A percentile compares a stretch with the other conserved stretches of the same genome.
phyloP scores from a whole-genome alignment of 2,113 vertebrate species.

The Vanacampus margaritifer region DNA sequence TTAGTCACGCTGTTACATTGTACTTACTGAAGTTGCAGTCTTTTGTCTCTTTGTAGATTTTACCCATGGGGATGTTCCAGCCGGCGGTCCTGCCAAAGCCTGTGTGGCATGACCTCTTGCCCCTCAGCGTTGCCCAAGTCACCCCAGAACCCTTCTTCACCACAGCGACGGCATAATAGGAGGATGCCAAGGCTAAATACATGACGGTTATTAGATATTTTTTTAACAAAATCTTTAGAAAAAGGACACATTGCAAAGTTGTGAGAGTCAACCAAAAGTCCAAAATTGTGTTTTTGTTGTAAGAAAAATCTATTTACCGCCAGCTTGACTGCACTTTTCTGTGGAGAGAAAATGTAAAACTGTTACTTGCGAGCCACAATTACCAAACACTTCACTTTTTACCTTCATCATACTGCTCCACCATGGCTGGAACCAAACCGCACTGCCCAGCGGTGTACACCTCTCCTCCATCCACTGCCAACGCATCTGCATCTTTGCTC shows the following conservation, averaged over 20 bases:
- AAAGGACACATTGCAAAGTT: too few relatives aligned
- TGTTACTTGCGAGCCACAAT: too few relatives aligned
- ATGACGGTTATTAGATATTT: too few relatives aligned
- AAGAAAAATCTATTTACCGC: too few relatives aligned
- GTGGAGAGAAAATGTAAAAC: constrained; percentile 11
- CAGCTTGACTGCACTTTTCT: constrained; percentile 7
- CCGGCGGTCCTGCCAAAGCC: constrained; percentile 80
- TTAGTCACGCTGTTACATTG: too few relatives aligned
- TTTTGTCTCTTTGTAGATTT: constrained; percentile 56
- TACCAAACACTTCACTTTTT: not conserved
- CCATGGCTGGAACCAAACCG: constrained; percentile 78
- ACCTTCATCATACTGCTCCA: constrained; percentile 75
- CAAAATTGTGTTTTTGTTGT: too few relatives aligned
- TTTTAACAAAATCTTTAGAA: not conserved
- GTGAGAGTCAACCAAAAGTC: too few relatives aligned
- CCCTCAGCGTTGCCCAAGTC: constrained; percentile 75
- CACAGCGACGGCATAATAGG: constrained; percentile 82
- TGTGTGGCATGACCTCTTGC: constrained; percentile 83
- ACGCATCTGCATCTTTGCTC: constrained; percentile 82
- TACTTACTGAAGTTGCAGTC: constrained; percentile 76
- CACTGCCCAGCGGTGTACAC: constrained; percentile 82
- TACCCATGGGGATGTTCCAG: constrained; percentile 84
- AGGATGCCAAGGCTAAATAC: constrained; percentile 22
- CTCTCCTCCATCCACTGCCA: constrained; percentile 82
- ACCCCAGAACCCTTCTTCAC: constrained; percentile 68